A percentile compares a stretch with the other conserved stretches of the same genome.
Conservation (phyloP, 1,140 invertebrate species). For the Drosophila nannoptera region DNA sequence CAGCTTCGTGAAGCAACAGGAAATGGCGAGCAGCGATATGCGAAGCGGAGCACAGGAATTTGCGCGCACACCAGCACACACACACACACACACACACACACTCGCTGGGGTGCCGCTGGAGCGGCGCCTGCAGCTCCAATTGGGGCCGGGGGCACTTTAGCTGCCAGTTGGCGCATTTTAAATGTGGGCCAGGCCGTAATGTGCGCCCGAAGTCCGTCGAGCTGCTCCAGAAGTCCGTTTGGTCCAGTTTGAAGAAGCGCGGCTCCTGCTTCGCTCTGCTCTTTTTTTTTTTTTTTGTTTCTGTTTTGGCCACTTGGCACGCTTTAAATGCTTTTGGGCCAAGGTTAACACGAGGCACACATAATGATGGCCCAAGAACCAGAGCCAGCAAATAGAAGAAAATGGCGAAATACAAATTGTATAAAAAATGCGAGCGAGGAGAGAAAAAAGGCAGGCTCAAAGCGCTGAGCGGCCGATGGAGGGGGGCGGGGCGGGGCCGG, state of each 20-base stretch:
- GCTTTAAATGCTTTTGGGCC: conserved; percentile 69
- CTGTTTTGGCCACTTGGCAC: conserved; percentile 55
- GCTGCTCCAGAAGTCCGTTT: background rate
- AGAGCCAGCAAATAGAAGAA: conserved; percentile 59
- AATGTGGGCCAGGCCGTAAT: conserved; percentile 36
- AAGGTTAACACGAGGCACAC: conserved; percentile 61
- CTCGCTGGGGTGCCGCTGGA: conserved; percentile 15
- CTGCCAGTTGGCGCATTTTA: conserved; percentile 59
- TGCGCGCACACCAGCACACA: conserved; percentile 16
- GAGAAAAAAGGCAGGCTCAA: background rate
- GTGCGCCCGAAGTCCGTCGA: background rate
- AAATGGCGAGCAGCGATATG: conserved; percentile 31
- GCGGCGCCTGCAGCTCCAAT: conserved; percentile 11
- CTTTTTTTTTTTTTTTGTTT: conserved; percentile 18
- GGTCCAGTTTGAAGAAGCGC: conserved; percentile 1
- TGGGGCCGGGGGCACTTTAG: conserved; percentile 30
- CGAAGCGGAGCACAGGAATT: conserved; percentile 32
- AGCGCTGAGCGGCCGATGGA: conserved; percentile 9
- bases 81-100: background rate
- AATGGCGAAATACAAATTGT: conserved; percentile 72
- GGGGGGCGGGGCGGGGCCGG: conserved; percentile 16
- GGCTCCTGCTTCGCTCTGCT: conserved; percentile 26
- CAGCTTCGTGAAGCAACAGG: conserved; percentile 61
- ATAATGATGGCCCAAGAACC: conserved; percentile 37
- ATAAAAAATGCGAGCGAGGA: conserved; percentile 45